Conservation (phyloP, 2,888 invertebrate species). For the Polietes domitor region DNA sequence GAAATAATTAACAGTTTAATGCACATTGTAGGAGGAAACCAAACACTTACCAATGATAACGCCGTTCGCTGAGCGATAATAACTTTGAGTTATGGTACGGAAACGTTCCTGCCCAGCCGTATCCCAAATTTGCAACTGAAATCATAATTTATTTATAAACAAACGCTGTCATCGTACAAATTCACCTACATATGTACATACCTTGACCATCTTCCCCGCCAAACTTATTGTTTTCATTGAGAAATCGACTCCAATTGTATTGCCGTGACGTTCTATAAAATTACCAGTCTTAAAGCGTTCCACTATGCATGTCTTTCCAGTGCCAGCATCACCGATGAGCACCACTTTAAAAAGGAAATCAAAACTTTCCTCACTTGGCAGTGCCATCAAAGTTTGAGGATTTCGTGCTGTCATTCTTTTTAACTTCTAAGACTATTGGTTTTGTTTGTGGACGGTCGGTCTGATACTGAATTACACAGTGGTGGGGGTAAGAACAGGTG, state of each 20-base stretch:
- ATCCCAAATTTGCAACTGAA: conserved; percentile 93
- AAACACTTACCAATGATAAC: conserved; percentile 90
- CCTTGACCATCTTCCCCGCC: conserved; percentile 97
- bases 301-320: conserved; percentile 97
- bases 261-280: conserved; percentile 96
- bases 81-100: conserved; percentile 97
- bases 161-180: neutral
- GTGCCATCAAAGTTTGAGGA: conserved; percentile 88
- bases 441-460: conserved; percentile 5
- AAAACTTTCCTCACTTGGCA: conserved; percentile 89
- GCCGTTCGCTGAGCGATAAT: conserved; percentile 98
- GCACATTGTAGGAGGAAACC: no score
- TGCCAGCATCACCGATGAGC: conserved; percentile 94
- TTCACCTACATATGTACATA: conserved; percentile 77
- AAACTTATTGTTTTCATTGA: conserved; percentile 98
- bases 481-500: neutral
- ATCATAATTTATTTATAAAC: neutral
- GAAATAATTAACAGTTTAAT: no score
- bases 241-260: conserved; percentile 98
- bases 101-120: conserved; percentile 98
- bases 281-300: conserved; percentile 97
- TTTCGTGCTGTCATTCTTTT: conserved; percentile 86
- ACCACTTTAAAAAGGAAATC: conserved; percentile 97
- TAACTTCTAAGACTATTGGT: neutral
- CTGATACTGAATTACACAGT: neutral